phyloP scores from a whole-genome alignment of 2,888 invertebrate species.

The Drosophila gaucha region DNA sequence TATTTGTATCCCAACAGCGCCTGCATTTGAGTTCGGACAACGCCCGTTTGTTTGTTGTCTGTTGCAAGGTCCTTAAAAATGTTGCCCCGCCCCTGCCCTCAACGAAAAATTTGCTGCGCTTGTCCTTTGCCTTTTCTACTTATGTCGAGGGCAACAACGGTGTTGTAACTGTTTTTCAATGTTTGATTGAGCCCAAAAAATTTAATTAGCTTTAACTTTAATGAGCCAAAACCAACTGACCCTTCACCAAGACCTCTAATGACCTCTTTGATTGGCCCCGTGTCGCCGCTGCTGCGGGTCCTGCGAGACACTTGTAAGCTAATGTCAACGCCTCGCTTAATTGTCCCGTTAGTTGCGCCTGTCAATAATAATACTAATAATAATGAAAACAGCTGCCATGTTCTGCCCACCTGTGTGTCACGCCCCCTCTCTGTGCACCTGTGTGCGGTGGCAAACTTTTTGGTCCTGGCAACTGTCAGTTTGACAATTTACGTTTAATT shows the following conservation, averaged over 20 bases:
- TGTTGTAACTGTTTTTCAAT: slow-evolving; percentile 45
- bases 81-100: slow-evolving; percentile 5
- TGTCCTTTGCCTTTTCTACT: slow-evolving; percentile 55
- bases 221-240: slow-evolving; percentile 38
- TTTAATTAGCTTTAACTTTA: slow-evolving; percentile 63
- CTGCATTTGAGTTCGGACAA: slow-evolving; percentile 70
- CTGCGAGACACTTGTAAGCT: slow-evolving; percentile 61
- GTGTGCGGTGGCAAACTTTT: slow-evolving; percentile 44
- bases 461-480: slow-evolving; percentile 68
- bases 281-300: slow-evolving; percentile 22
- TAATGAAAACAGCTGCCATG: slow-evolving; percentile 74
- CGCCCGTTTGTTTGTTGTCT: slow-evolving; percentile 57
- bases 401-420: slow-evolving; percentile 32
- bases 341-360: slow-evolving; percentile 69
- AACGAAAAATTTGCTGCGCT: slow-evolving; percentile 55
- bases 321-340: slow-evolving; percentile 73
- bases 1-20: slow-evolving; percentile 62
- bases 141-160: not conserved
- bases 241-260: slow-evolving; percentile 50
- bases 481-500: slow-evolving; percentile 69
- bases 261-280: slow-evolving; percentile 69
- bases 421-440: slow-evolving; percentile 36
- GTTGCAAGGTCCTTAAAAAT: slow-evolving; percentile 53
- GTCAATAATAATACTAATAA: slow-evolving; percentile 69
- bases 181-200: slow-evolving; percentile 30